phyloP scores from a whole-genome alignment of 2,113 vertebrate genomes.

The Henicopernis longicauda region DNA sequence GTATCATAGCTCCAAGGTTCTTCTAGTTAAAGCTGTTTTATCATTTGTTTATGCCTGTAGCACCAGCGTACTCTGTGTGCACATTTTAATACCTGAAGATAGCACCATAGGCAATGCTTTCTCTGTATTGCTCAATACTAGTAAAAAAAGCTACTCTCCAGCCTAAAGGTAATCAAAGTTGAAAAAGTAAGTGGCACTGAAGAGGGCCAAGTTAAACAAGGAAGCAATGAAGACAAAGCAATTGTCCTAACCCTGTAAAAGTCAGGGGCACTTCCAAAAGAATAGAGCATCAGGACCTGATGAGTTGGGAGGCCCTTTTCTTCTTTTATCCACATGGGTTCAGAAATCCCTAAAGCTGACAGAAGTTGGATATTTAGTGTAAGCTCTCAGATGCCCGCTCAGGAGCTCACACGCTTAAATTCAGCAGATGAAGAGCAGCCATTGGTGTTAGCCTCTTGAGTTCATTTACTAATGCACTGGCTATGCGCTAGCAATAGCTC shows the following conservation, averaged over 20 bases:
- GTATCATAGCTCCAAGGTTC: conserved; percentile 39
- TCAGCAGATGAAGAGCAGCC: neutral
- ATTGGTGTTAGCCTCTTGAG: neutral
- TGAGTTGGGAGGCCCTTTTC: neutral
- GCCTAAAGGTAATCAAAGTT: neutral
- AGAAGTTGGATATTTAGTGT: neutral
- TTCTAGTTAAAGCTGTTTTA: neutral
- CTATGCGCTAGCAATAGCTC: neutral
- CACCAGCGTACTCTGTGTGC: neutral
- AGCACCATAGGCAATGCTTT: neutral
- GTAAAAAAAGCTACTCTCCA: neutral
- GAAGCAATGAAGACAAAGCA: neutral
- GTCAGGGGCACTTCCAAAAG: neutral
- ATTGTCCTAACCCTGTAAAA: neutral
- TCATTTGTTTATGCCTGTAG: conserved; percentile 6
- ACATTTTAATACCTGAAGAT: neutral
- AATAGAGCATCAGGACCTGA: neutral
- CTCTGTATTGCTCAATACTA: neutral
- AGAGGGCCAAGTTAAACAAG: neutral
- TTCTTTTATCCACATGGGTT: neutral
- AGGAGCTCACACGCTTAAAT: neutral
- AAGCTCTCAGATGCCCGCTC: neutral
- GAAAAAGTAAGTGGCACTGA: neutral
- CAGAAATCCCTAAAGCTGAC: neutral
- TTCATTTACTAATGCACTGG: neutral